phyloP scores from a whole-genome alignment of 2,113 vertebrate genomes.

The Triplophysa dalaica region DNA sequence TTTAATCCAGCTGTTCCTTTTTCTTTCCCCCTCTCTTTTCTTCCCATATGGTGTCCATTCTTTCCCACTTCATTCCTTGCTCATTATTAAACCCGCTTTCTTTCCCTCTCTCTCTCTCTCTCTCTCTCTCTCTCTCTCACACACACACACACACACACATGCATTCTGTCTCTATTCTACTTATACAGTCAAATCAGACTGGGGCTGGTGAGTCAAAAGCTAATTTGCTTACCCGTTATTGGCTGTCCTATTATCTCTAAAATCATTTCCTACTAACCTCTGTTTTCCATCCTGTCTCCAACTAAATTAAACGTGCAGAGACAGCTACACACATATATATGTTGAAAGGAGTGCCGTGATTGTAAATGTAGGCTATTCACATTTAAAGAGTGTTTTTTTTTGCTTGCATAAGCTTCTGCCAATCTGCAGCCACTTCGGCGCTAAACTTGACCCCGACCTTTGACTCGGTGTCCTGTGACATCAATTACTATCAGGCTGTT shows the following conservation, averaged over 20 bases:
- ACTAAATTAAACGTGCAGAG: slow-evolving; percentile 18
- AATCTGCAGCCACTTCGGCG: slow-evolving; percentile 4
- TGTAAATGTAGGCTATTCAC: background rate
- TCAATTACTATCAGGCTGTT: slow-evolving; percentile 31
- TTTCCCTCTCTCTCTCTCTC: slow-evolving; percentile 8
- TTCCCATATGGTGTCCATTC: slow-evolving; percentile 6
- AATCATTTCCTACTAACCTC: slow-evolving; percentile 48
- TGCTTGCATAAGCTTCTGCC: background rate
- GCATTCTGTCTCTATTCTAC: slow-evolving; percentile 13
- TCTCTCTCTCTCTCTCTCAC: background rate
- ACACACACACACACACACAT: background rate
- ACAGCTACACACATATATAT: slow-evolving; percentile 28
- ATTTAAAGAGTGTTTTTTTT: background rate
- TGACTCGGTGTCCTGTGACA: slow-evolving; percentile 39
- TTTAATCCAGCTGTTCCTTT: slow-evolving; percentile 1
- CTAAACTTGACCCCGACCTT: slow-evolving; percentile 41
- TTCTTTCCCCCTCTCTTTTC: slow-evolving; percentile 3
- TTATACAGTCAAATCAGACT: slow-evolving; percentile 46
- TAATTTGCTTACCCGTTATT: background rate
- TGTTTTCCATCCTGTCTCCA: slow-evolving; percentile 28
- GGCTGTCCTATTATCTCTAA: slow-evolving; percentile 39
- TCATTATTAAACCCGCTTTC: slow-evolving; percentile 7
- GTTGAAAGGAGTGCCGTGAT: background rate
- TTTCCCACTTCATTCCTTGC: slow-evolving; percentile 13
- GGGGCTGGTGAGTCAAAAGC: slow-evolving; percentile 20